Percentiles rank a stretch among this genome's conserved stretches.
Conservation (phyloP, 2,888 invertebrate species). For the Lasius platythorax region DNA sequence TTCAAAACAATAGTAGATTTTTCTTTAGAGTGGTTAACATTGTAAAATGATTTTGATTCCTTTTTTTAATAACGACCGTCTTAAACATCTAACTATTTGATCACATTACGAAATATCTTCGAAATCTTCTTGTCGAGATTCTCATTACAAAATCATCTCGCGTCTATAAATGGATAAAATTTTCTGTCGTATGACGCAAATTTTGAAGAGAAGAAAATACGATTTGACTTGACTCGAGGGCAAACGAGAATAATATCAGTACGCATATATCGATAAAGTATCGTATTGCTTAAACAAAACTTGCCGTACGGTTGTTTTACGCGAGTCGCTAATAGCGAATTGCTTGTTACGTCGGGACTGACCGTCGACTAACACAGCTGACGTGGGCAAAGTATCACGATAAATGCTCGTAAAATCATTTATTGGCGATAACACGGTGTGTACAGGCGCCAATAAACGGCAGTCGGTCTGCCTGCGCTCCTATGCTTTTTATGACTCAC, state of each 20-base stretch:
- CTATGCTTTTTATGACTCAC: slow-evolving; percentile 43
- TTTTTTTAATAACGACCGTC: slow-evolving; percentile 34
- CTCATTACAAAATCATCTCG: slow-evolving; percentile 1
- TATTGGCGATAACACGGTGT: slow-evolving; percentile 51
- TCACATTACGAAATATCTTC: slow-evolving; percentile 19
- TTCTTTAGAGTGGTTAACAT: slow-evolving; percentile 17
- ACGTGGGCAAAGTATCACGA: slow-evolving; percentile 49
- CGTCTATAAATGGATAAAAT: background rate
- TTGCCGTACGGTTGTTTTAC: slow-evolving; percentile 21
- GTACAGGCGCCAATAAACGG: slow-evolving; percentile 52
- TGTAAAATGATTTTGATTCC: slow-evolving; percentile 28
- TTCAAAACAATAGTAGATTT: background rate
- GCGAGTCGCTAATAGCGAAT: slow-evolving; percentile 26
- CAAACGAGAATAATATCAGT: background rate
- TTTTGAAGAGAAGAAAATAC: background rate
- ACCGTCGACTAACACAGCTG: background rate
- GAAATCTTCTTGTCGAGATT: slow-evolving; percentile 1
- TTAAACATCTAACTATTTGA: slow-evolving; percentile 4
- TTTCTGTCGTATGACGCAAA: background rate
- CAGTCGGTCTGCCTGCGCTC: background rate
- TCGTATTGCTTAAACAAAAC: slow-evolving; percentile 7
- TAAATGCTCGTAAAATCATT: slow-evolving; percentile 64
- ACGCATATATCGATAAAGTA: slow-evolving; percentile 10
- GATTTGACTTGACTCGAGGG: background rate
- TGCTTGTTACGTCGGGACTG: slow-evolving; percentile 32